Evolutionary conservation across 2,113 vertebrate species (phyloP), one percentile per base, ranked within the genome.

Genomic region (Sarotherodon lohbergeri): DNA sequence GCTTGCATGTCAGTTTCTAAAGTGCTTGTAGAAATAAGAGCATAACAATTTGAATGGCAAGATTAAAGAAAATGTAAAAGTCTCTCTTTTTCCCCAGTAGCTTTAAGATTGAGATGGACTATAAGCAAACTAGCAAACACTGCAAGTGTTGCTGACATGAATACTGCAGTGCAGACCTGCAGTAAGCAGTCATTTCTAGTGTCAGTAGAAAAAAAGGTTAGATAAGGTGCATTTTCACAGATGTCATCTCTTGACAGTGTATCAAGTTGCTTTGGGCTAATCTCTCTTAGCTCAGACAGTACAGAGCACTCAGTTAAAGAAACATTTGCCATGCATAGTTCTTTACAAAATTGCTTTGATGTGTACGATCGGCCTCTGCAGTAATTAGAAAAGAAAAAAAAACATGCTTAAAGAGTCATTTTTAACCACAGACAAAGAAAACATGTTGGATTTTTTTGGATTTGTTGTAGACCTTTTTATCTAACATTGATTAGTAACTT

Each of bases 21-120:
- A 84, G 50, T 71, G 80, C 84, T 90, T 22, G 34, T 71, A 41
- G 68, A 56, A 80, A 83, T 54, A 34, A 50, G 17, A 87, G 34
- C 56, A 46, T 14, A 82, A 6, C 43, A 32, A 78, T 80, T 13
- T 80, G 52, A 88, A 14, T 9, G 52, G 55, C 29, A 1, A 84
- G 86, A 91, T 90, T 86, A 91, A 91, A 80, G 80, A 55, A 80
- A 85, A 88, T 80, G 5, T 36, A 17, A 82, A 81, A 19, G 16
- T 36, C 17, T 24, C n/a, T 19, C n/a, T 17, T 11, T n/a, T 48
- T 5, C 0, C 43, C 48, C 11, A 5, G 76, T 56, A 39, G 80
- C 52, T 88, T 57, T 81, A 48, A 83, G 43, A 55, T 52, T 1
- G 4, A 7, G 10, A 5, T 13, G 8, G 24, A n/a, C 19, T 71